A percentile compares a stretch with the other conserved stretches of the same genome.
Conservation (phyloP, 2,888 invertebrate genomes). For the Eutolmus rufibarbis region DNA sequence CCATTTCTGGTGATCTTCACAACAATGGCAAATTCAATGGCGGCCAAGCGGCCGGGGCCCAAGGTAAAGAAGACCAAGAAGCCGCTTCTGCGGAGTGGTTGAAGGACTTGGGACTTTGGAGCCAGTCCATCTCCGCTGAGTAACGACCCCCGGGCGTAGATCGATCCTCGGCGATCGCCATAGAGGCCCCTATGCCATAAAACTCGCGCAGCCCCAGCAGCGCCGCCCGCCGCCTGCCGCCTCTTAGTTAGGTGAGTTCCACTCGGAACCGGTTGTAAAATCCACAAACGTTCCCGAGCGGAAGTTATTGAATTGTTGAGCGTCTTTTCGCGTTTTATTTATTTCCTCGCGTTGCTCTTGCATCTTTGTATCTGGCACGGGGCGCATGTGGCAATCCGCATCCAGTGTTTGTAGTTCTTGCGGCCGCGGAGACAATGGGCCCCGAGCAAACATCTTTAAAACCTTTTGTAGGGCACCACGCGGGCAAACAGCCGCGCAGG, state of each 20-base stretch:
- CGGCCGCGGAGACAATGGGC: not conserved
- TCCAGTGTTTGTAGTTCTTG: not conserved
- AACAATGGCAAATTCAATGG: not conserved
- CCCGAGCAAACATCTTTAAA: not conserved
- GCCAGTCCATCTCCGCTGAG: not conserved
- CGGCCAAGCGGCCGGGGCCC: not conserved
- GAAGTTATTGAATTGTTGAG: slow-evolving; percentile 33
- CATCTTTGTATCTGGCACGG: not conserved
- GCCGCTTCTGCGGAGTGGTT: not conserved
- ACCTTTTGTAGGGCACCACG: slow-evolving; percentile 23
- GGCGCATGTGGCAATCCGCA: not conserved
- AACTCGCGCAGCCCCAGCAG: not conserved
- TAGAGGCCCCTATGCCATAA: not conserved
- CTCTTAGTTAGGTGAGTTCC: not conserved
- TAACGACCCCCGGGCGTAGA: not conserved
- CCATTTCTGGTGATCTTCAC: not conserved
- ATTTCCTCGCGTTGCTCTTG: not conserved
- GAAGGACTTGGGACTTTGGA: not conserved
- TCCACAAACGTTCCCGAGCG: slow-evolving; percentile 15
- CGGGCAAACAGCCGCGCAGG: not conserved
- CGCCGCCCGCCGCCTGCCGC: not conserved
- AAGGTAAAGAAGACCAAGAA: not conserved
- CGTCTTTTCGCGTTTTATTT: not conserved
- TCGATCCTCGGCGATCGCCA: not conserved
- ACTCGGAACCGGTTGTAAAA: slow-evolving; percentile 5